These are phyloP conservation scores for Lates japonicus DNA, from an alignment of 2,797 vertebrate species.

Conservation along the genomic window DNA sequence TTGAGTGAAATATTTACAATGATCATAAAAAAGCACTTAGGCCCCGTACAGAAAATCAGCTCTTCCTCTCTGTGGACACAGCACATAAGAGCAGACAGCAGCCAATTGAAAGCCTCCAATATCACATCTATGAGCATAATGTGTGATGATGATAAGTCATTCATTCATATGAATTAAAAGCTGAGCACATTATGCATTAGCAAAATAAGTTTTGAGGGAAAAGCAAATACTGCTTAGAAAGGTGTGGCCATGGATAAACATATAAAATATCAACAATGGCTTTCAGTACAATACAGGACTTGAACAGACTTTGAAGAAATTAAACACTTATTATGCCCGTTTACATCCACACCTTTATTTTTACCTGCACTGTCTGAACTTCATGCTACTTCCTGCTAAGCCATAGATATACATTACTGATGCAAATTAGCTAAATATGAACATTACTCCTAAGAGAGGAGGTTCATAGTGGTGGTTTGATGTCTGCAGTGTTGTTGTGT, in stretches of 20 bases:
- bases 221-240: not conserved
- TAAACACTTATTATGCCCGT: not conserved
- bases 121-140: conserved; percentile 1
- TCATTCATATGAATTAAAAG: conserved; percentile 1
- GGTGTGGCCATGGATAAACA: not conserved
- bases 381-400: not conserved
- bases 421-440: conserved; percentile 1
- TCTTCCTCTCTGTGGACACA: conserved; percentile 3
- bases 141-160: conserved; percentile 1
- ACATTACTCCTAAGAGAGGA: not conserved
- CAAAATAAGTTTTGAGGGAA: not conserved
- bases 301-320: not conserved
- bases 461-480: conserved; percentile 1
- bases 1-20: conserved; percentile 56
- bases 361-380: not conserved
- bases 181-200: not conserved
- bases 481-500: conserved; percentile 6
- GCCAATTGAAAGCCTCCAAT: conserved; percentile 3
- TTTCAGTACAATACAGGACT: not conserved
- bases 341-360: conserved; percentile 1
- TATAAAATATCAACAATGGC: not conserved
- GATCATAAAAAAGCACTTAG: conserved; percentile 59
- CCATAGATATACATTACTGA: not conserved
- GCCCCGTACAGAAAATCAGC: conserved; percentile 7
- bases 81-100: not conserved